Evolutionary conservation across 2,797 vertebrate genomes (phyloP).

Genomic region (Agapornis canus): DNA sequence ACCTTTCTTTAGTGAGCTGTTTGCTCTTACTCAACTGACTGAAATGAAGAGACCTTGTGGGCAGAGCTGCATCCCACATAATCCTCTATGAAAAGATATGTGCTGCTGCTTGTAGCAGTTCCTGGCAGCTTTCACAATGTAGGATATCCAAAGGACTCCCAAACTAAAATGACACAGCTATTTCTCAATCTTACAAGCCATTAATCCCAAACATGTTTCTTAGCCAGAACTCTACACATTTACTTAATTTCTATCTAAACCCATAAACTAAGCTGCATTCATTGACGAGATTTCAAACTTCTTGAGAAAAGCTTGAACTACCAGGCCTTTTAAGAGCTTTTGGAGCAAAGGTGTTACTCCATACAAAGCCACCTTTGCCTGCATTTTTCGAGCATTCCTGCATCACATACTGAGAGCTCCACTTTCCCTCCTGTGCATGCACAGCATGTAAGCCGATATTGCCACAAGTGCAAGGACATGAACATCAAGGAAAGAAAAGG

Average conservation of each 20-base stretch:
- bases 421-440: background rate
- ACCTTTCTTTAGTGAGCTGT: background rate
- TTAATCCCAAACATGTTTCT: background rate
- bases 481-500: background rate
- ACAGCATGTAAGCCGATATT: background rate
- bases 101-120: background rate
- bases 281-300: background rate
- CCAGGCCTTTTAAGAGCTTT: background rate
- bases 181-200: background rate
- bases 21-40: background rate
- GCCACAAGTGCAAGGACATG: rapidly evolving
- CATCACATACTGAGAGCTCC: rapidly evolving
- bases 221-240: background rate
- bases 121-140: background rate
- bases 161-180: background rate
- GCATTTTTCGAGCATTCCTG: background rate
- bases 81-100: background rate
- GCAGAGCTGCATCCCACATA: background rate
- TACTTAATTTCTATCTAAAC: slow-evolving; percentile 37
- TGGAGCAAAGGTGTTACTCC: background rate
- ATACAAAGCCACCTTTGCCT: background rate
- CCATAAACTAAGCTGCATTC: background rate
- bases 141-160: background rate
- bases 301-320: background rate
- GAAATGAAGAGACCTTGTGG: background rate